A percentile compares a stretch with the other conserved stretches of the same genome.
Conservation (phyloP, 1,140 invertebrate genomes). For the Episyrphus balteatus region DNA sequence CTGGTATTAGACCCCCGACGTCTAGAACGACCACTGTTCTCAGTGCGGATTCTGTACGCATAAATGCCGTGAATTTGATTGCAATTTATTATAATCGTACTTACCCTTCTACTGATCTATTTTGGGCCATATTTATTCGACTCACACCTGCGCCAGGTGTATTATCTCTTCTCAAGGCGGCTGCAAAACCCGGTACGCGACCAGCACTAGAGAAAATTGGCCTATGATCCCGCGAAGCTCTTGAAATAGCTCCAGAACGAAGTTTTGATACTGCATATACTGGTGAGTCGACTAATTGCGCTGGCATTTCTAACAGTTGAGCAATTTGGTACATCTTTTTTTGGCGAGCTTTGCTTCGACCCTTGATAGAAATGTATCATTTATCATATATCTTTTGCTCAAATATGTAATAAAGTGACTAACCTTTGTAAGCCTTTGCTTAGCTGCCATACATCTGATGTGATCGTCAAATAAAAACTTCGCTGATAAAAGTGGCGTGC, state of each 20-base stretch:
- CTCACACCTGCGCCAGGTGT: constrained; percentile 24
- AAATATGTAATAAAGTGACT: too few species aligned
- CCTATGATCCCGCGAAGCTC: constrained; percentile 33
- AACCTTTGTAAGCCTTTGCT: constrained; percentile 69
- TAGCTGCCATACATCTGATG: constrained; percentile 93
- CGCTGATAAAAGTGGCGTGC: constrained; percentile 70
- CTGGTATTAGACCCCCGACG: constrained; percentile 22
- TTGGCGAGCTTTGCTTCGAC: constrained; percentile 86
- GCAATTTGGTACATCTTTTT: constrained; percentile 94
- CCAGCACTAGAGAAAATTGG: constrained; percentile 47
- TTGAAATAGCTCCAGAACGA: constrained; percentile 33
- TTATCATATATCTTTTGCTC: background rate
- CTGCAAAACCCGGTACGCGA: constrained; percentile 57
- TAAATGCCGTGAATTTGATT: background rate
- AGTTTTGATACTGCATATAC: constrained; percentile 29
- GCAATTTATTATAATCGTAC: background rate
- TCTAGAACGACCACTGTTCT: constrained; percentile 27
- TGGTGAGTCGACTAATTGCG: constrained; percentile 48
- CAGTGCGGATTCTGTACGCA: constrained; percentile 25
- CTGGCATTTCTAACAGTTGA: constrained; percentile 72
- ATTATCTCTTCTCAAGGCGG: constrained; percentile 47
- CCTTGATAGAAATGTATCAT: constrained; percentile 44
- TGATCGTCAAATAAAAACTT: constrained; percentile 98
- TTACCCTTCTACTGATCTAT: constrained; percentile 34
- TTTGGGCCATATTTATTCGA: constrained; percentile 31